These are phyloP conservation scores for Coelopa pilipes DNA, from an alignment of 2,888 invertebrate species.

Conservation along the genomic window DNA sequence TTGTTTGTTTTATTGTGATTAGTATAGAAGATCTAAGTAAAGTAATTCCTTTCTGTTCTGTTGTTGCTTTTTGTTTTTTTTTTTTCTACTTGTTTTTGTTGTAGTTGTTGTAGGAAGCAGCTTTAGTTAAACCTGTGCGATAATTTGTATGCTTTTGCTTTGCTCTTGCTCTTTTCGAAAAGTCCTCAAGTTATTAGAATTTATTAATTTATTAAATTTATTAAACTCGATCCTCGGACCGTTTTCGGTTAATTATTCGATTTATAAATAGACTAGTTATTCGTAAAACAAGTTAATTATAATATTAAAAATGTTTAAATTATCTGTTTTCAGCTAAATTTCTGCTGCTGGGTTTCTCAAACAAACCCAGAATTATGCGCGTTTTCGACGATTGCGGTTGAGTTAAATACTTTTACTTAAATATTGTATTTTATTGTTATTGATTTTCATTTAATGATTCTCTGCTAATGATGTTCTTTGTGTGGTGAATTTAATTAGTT, in stretches of 20 bases:
- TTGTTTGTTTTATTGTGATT: conserved; percentile 33
- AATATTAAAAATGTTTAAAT: too few relatives aligned
- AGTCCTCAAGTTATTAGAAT: conserved; percentile 20
- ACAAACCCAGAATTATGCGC: conserved; percentile 45
- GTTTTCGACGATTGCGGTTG: conserved; percentile 35
- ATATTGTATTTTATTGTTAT: too few relatives aligned
- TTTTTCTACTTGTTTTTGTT: conserved; percentile 38
- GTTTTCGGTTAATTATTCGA: too few relatives aligned
- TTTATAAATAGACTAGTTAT: neutral
- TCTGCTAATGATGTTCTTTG: too few relatives aligned
- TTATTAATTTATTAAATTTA: conserved; percentile 20
- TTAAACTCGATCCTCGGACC: too few relatives aligned
- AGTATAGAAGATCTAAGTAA: neutral
- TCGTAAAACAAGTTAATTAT: conserved; percentile 9
- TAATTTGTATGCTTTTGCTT: conserved; percentile 38
- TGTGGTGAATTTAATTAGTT: too few relatives aligned
- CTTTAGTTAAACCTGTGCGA: conserved; percentile 41
- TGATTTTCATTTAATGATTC: too few relatives aligned
- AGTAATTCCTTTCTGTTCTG: conserved; percentile 37
- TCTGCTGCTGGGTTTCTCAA: conserved; percentile 27
- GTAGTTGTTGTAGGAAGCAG: conserved; percentile 40
- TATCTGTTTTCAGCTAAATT: neutral
- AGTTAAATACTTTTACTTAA: too few relatives aligned
- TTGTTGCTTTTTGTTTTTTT: conserved; percentile 33
- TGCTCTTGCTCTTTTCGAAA: conserved; percentile 29